A percentile compares a stretch with the other conserved stretches of the same genome.
Evolutionary conservation across 2,797 vertebrate species (phyloP).

Genomic region (Coluber constrictor): DNA sequence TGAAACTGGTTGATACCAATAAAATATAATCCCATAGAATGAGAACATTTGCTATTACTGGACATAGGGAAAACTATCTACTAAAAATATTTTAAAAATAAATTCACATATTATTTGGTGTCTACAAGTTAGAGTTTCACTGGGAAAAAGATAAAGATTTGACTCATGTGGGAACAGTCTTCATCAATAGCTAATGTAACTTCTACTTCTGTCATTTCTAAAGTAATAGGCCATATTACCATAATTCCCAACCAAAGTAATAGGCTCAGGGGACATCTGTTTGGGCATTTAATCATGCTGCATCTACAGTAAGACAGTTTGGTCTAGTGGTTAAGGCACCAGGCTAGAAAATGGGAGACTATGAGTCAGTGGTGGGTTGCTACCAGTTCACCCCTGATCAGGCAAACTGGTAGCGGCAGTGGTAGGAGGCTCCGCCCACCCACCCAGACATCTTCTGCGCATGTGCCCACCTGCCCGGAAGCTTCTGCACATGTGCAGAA

Average conservation of each 20-base stretch:
- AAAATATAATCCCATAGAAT: background rate
- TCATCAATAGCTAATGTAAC: background rate
- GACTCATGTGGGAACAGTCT: background rate
- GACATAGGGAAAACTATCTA: background rate
- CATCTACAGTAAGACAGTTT: background rate
- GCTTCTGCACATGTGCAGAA: too few species aligned
- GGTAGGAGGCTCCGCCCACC: too few species aligned
- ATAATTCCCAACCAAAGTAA: background rate
- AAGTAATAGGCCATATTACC: background rate
- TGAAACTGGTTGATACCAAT: background rate
- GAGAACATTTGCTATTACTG: background rate
- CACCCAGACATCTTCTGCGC: too few species aligned
- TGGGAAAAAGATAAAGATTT: background rate
- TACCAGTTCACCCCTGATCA: too few species aligned
- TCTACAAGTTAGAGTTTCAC: background rate
- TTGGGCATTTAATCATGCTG: background rate
- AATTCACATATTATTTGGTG: background rate
- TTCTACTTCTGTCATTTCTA: background rate
- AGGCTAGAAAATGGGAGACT: background rate
- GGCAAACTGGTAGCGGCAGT: too few species aligned
- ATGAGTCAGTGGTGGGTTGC: background rate
- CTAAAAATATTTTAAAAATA: background rate
- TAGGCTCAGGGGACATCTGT: background rate
- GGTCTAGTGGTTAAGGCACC: background rate
- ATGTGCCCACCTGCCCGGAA: too few species aligned